Conservation (phyloP, 2,888 invertebrate genomes). For the Seira sanloemensis region DNA sequence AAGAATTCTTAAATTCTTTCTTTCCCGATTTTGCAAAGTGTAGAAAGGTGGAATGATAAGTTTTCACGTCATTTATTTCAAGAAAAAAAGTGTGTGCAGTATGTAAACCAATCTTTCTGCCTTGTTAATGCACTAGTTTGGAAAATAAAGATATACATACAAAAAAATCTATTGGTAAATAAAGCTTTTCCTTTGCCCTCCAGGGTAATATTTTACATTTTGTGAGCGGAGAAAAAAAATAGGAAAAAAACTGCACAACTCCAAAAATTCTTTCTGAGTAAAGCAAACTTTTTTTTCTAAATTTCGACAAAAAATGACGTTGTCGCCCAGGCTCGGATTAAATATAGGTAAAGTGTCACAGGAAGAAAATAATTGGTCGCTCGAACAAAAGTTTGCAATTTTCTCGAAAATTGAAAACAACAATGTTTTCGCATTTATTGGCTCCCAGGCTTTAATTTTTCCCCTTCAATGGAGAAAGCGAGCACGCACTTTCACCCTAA, state of each 20-base stretch:
- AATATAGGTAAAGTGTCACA: neutral
- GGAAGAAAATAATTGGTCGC: neutral
- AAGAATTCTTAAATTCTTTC: conserved; percentile 29
- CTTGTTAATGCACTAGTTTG: neutral
- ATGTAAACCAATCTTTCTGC: neutral
- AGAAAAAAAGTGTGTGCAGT: neutral
- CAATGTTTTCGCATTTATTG: neutral
- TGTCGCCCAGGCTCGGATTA: neutral
- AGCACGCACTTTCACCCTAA: neutral
- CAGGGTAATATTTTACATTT: too few relatives aligned
- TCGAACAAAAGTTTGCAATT: neutral
- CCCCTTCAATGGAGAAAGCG: neutral
- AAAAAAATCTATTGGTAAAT: neutral
- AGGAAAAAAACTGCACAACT: too few relatives aligned
- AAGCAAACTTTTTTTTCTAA: too few relatives aligned
- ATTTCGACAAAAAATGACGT: neutral
- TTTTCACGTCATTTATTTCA: conserved; percentile 47
- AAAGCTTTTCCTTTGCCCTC: neutral
- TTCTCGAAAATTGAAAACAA: neutral
- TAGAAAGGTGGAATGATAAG: conserved; percentile 33
- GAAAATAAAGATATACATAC: neutral
- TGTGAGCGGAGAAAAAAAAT: too few relatives aligned
- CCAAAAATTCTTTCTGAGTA: too few relatives aligned
- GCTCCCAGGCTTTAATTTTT: neutral
- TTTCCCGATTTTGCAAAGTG: neutral